Evolutionary conservation across 2,888 invertebrate genomes (phyloP), one percentile per base, ranked within the genome.

Genomic region (Drosophila multiciliata): DNA sequence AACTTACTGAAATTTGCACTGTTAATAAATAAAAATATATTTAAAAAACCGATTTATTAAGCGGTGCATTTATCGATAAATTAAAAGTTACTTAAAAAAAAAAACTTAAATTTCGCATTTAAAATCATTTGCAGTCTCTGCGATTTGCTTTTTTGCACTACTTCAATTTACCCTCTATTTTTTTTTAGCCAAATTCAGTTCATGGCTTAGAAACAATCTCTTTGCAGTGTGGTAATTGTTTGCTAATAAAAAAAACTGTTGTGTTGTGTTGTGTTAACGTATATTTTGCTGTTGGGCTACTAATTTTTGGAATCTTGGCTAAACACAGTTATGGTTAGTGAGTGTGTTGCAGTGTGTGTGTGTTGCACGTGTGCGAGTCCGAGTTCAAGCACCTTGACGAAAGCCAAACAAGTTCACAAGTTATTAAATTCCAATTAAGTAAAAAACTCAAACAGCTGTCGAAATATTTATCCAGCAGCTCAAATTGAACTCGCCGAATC

Each of bases 341-440:
- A 15, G 17, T 45, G 45, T 45, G 45, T 23, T 45, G 45, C 23
- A 45, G 45, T 6, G 29, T 29, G 23, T 29, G 23, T 23, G 29
- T 29, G 29, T 45, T 45, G 23, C 45, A 45, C 23, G 23, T n/a
- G 11, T 26, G 0, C 0, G 36, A 35, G 23, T 23, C 23, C 23
- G 23, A 35, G 79, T 71, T 79, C 74, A 54, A 9, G n/a, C 8
- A 80, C 69, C 79, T 62, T 12, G 12, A 9, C 23, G n/a, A 57
- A 48, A 48, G 53, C 54, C 32, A 20, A 29, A 45, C 71, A 29
- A 29, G 68, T 71, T 77, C 74, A 55, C 65, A 77, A 66, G 61
- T 68, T 58, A 62, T 80, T 80, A 80, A 80, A 71, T 74, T 63
- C 53, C 75, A 80, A 80, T 80, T 78, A 80, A 65, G 45, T 50